Evolutionary conservation across 2,113 vertebrate genomes (phyloP).

Genomic region (Ameiurus melas): DNA sequence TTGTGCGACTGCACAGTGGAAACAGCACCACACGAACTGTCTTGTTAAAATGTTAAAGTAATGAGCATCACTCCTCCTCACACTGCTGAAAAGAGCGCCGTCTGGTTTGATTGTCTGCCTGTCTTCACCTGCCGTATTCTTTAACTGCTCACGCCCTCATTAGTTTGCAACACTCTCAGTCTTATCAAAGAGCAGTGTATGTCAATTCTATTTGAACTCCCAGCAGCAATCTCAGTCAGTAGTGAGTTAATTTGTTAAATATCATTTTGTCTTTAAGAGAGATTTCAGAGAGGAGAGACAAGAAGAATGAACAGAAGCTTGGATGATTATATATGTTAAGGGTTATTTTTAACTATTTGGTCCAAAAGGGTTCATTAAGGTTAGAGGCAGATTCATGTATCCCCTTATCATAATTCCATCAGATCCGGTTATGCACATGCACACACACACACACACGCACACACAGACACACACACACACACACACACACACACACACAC

Average conservation of each 20-base stretch:
- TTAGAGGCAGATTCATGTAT: background rate
- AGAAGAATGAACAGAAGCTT: background rate
- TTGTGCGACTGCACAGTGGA: background rate
- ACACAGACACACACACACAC: too few species aligned
- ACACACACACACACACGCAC: too few species aligned
- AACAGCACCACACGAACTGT: background rate
- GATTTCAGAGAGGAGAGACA: background rate
- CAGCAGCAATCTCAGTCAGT: conserved; percentile 42
- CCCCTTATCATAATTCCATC: background rate
- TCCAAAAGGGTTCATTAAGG: background rate
- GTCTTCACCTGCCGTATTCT: conserved; percentile 40
- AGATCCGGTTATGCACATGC: background rate
- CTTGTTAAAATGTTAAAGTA: conserved; percentile 12
- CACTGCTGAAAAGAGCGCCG: conserved; percentile 32
- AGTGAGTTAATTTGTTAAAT: conserved; percentile 44
- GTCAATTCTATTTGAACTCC: conserved; percentile 48
- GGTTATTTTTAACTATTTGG: background rate
- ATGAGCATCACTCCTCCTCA: conserved; percentile 1
- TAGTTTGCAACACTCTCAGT: conserved; percentile 30
- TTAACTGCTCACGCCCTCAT: conserved; percentile 46
- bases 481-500: too few species aligned
- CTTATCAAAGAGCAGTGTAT: conserved; percentile 39
- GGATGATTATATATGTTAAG: background rate
- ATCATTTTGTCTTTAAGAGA: conserved; percentile 31
- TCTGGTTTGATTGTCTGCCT: conserved; percentile 48